These are phyloP conservation scores for Hypomecis punctinalis DNA, from an alignment of 2,888 invertebrate species.

Conservation along the genomic window DNA sequence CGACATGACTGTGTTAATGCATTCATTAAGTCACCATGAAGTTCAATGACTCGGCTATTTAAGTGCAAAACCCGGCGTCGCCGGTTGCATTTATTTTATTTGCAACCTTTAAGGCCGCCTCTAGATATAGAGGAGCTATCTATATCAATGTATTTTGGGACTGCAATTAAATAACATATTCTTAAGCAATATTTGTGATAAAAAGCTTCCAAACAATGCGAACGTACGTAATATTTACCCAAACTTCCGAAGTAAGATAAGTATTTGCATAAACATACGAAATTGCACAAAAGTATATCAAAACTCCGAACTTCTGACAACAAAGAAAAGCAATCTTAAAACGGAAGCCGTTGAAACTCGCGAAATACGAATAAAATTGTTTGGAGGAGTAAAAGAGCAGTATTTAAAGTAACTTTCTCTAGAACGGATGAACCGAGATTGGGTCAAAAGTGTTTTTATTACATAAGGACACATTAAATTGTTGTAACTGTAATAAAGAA, in stretches of 20 bases:
- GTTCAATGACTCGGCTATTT: conserved; percentile 74
- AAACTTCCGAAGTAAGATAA: conserved; percentile 6
- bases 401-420: conserved; percentile 31
- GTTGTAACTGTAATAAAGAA: background rate
- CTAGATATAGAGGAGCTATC: conserved; percentile 18
- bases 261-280: conserved; percentile 27
- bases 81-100: conserved; percentile 62
- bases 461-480: conserved; percentile 17
- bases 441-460: conserved; percentile 30
- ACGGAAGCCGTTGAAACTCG: conserved; percentile 22
- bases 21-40: conserved; percentile 66
- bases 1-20: conserved; percentile 37
- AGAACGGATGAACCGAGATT: conserved; percentile 27
- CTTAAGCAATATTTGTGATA: background rate
- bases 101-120: conserved; percentile 54
- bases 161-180: conserved; percentile 1
- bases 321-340: conserved; percentile 21
- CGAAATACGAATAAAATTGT: conserved; percentile 27
- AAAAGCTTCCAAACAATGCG: conserved; percentile 2
- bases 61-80: conserved; percentile 59
- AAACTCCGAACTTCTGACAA: conserved; percentile 18
- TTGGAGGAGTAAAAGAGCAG: conserved; percentile 22
- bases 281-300: conserved; percentile 33
- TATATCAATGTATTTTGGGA: background rate
- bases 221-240: background rate